phyloP scores from a whole-genome alignment of 2,888 invertebrate species.

The Dicranocentrus wangi region DNA sequence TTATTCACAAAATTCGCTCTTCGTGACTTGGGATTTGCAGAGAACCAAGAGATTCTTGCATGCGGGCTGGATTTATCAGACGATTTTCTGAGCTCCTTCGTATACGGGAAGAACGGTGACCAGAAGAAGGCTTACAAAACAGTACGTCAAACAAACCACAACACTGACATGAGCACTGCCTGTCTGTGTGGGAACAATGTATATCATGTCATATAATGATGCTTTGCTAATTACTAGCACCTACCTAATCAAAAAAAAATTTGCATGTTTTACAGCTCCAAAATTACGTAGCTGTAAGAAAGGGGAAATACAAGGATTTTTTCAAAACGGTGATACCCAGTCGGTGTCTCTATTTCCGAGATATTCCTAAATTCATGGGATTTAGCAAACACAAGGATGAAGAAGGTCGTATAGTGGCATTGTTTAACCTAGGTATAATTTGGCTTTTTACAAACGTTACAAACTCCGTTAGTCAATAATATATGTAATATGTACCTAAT shows the following conservation, averaged over 20 bases:
- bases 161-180: no score
- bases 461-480: no score
- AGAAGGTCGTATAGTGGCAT: constrained; percentile 44
- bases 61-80: constrained; percentile 51
- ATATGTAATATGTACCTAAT: no score
- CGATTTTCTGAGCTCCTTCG: constrained; percentile 50
- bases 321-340: constrained; percentile 54
- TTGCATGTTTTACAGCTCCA: no score
- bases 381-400: constrained; percentile 42
- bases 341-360: constrained; percentile 41
- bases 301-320: constrained; percentile 56
- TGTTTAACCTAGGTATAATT: constrained; percentile 56
- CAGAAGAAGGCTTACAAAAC: constrained; percentile 54
- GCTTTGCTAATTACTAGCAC: no score
- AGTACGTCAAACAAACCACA: constrained; percentile 22
- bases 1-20: neutral
- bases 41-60: constrained; percentile 50
- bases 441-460: no score
- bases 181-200: no score
- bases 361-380: constrained; percentile 47
- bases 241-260: no score
- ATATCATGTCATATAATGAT: no score
- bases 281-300: constrained; percentile 39
- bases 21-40: constrained; percentile 22
- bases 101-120: constrained; percentile 46